A percentile compares a stretch with the other conserved stretches of the same genome.
These are phyloP conservation scores for Erpobdella octoculata DNA, from an alignment of 2,888 invertebrate genomes.

Conservation along the genomic window DNA sequence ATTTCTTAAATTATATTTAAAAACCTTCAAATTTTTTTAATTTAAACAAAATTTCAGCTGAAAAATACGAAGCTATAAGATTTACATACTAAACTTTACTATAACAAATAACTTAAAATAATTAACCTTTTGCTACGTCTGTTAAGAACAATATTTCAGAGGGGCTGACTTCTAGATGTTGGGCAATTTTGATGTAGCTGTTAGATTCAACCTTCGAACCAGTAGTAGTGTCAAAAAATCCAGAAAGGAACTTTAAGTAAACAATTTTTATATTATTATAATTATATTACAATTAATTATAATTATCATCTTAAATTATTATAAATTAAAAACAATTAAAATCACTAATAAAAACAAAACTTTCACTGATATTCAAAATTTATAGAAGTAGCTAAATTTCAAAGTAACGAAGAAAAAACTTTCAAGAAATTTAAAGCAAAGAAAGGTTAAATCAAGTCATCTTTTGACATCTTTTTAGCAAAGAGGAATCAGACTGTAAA, in stretches of 20 bases:
- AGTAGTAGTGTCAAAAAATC: constrained; percentile 76
- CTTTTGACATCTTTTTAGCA: no score
- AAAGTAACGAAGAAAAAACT: no score
- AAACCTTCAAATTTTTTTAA: no score
- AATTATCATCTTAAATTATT: no score
- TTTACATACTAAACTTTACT: background rate
- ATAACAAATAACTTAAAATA: background rate
- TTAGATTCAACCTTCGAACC: constrained; percentile 70
- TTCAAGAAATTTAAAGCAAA: no score
- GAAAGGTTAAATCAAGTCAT: no score
- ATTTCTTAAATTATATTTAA: background rate
- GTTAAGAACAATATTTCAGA: constrained; percentile 75
- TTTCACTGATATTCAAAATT: no score
- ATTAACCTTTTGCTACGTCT: constrained; percentile 72
- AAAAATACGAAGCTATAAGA: background rate
- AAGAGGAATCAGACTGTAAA: no score
- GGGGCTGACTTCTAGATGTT: constrained; percentile 61
- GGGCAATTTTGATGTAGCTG: constrained; percentile 72
- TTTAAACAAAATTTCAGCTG: background rate
- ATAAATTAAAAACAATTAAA: no score
- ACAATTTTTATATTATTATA: background rate
- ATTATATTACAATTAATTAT: no score
- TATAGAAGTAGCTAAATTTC: no score
- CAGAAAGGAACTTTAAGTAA: constrained; percentile 59
- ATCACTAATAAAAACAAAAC: no score